Base-by-base conservation (phyloP, 2,797 vertebrate genomes). In the Emys orbicularis region DNA sequence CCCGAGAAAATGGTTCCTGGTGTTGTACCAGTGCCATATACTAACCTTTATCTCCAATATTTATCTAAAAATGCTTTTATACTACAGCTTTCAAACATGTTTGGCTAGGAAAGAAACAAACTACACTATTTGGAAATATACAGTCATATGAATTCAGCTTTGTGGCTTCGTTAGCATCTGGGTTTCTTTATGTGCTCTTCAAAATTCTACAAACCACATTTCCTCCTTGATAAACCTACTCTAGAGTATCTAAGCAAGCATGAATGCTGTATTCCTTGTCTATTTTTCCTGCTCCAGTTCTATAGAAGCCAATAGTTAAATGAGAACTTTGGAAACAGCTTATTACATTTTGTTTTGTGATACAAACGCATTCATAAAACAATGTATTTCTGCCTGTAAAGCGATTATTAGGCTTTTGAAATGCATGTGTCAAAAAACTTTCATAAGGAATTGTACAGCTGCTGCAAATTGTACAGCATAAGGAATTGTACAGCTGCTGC, bases 371-470 rank as follows among this genome's bases (percentile, higher is more conserved):
- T 92, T 76, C 29, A 19, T 76, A 79, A 90, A 87, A 37, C 47
- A 61, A 90, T 6, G 77, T 25, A 74, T 83, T 95, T 91, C 92
- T 93, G 90, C 79, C 41, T 83, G 79, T 82, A 76, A 92, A 95
- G 92, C 79, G 90, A 83, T 54, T 6, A 15, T 94, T 96, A 95
- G 87, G 95, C 95, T 95, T 97, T 88, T 88, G 87, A 96, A 96
- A 95, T 47, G 82, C 93, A 92, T 37, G 83, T 94, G 94, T 89
- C 92, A 87, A 92, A 96, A 95, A 57, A 59, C 47, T n/a, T n/a
- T n/a, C 94, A 83, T 83, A 83, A 92, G 92, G 96, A 93, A 96
- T 91, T 86, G 80, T 95, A 95, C 88, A 92, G 94, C 86, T 94
- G 83, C 79, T 91, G 95, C 85, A 86, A 93, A 96, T n/a, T n/a